Base-by-base conservation (phyloP, 2,113 vertebrate species). In the Strigops habroptila region DNA sequence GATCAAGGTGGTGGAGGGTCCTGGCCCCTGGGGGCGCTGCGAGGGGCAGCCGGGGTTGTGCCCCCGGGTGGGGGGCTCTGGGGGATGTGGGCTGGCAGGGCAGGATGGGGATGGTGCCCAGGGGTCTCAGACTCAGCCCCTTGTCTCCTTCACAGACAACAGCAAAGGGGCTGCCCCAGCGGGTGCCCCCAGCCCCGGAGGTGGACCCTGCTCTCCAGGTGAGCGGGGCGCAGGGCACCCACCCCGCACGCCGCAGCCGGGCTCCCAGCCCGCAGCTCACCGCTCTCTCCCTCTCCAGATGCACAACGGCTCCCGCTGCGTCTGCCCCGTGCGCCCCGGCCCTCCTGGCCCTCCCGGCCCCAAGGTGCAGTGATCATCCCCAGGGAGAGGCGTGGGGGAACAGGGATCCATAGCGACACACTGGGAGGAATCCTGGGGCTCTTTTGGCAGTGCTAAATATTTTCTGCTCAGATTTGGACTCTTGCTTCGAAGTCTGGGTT, bases 281-380 rank as follows among this genome's bases (percentile, higher is more conserved):
- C 1, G 3, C 69, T 80, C 31, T 37, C 52, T 83, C 41, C 49
- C 43, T 62, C 48, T 69, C 57, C 84, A 97, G 97, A 51, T 9
- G 28, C 62, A n/a, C 33, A 95, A 97, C 41, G 1, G 27, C 52
- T 97, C 97, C 15, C 5, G 86, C 49, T 98, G 97, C 7, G 2
- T 86, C 69, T 98, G 97, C 80, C 97, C 96, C 1, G 46, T 49
- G 23, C 41, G 39, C 37, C 88, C 96, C 1, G 96, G 97, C 8
- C 95, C 93, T 0, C 92, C 86, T 1, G 97, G 97, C 4, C 89
- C 93, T 12, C 94, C 88, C 0, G 97, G 96, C 73, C 88, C 92
- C 30, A 96, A 97, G 96, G 97, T 97, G 35, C 0, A 1, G 22
- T 28, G 27, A 2, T 48, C 6, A 11, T 49, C 49, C 49, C 14